A percentile compares a stretch with the other conserved stretches of the same genome.
Evolutionary conservation across 2,113 vertebrate species (phyloP).

Genomic region (Indicator indicator): DNA sequence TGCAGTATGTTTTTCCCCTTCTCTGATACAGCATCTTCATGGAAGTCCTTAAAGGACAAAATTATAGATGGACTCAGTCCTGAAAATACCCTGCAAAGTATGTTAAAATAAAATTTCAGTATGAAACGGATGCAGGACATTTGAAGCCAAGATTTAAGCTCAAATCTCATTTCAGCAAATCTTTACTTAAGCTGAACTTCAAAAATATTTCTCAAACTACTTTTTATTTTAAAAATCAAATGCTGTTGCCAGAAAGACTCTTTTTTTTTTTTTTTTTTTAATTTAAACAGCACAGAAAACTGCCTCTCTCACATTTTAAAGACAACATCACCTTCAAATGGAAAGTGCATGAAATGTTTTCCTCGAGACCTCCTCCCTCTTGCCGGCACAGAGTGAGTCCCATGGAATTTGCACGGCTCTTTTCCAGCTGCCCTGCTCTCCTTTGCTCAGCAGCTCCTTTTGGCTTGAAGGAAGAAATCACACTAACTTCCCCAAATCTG

Average conservation of each 20-base stretch:
- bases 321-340: not conserved
- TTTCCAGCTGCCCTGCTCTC: not conserved
- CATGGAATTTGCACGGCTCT: not conserved
- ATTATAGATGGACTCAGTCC: not conserved
- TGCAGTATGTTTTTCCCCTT: not conserved
- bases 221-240: not conserved
- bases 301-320: not conserved
- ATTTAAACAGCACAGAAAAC: not conserved
- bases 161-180: not conserved
- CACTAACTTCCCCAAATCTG: not conserved
- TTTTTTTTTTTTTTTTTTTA: not conserved
- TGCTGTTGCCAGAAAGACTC: not conserved
- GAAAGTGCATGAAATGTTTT: not conserved
- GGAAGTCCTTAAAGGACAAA: not conserved
- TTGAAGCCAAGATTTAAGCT: not conserved
- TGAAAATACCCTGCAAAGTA: not conserved
- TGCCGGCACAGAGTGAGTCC: rapidly evolving
- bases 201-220: not conserved
- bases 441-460: not conserved
- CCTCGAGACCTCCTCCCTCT: not conserved
- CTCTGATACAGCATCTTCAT: not conserved
- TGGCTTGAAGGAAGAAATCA: not conserved
- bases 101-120: not conserved
- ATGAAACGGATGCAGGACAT: rapidly evolving
- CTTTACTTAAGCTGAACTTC: not conserved